These are phyloP conservation scores for Drosophila suboccidentalis DNA, from an alignment of 2,888 invertebrate genomes.

Conservation along the genomic window DNA sequence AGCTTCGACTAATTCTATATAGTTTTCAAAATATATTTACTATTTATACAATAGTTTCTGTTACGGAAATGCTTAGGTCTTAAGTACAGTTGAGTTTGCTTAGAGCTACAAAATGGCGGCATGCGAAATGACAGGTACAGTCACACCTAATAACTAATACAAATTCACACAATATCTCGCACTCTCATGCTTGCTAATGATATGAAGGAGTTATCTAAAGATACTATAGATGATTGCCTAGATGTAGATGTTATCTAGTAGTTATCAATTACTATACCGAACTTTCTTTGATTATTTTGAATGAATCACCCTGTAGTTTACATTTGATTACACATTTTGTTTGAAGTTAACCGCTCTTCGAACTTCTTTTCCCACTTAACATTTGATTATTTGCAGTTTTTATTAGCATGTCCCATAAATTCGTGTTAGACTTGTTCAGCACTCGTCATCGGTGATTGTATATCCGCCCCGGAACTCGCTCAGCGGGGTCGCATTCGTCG, in stretches of 20 bases:
- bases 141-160: slow-evolving; percentile 31
- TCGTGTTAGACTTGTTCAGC: slow-evolving; percentile 65
- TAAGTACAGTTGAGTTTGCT: slow-evolving; percentile 42
- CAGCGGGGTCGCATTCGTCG: slow-evolving; percentile 83
- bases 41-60: slow-evolving; percentile 13
- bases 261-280: slow-evolving; percentile 8
- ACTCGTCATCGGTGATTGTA: slow-evolving; percentile 85
- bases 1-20: slow-evolving; percentile 19
- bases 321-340: slow-evolving; percentile 34
- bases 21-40: slow-evolving; percentile 32
- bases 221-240: not conserved
- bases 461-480: slow-evolving; percentile 85
- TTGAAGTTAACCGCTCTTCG: not conserved
- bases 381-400: slow-evolving; percentile 28
- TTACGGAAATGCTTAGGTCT: slow-evolving; percentile 30
- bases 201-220: slow-evolving; percentile 54
- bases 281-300: slow-evolving; percentile 20
- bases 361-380: not conserved
- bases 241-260: slow-evolving; percentile 23
- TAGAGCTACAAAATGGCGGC: slow-evolving; percentile 45
- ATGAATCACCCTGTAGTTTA: slow-evolving; percentile 55
- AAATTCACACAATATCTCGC: slow-evolving; percentile 10
- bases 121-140: slow-evolving; percentile 64
- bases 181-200: slow-evolving; percentile 44
- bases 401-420: slow-evolving; percentile 44